These are phyloP conservation scores for Podarcis raffonei DNA, from an alignment of 2,113 vertebrate genomes.

Conservation along the genomic window DNA sequence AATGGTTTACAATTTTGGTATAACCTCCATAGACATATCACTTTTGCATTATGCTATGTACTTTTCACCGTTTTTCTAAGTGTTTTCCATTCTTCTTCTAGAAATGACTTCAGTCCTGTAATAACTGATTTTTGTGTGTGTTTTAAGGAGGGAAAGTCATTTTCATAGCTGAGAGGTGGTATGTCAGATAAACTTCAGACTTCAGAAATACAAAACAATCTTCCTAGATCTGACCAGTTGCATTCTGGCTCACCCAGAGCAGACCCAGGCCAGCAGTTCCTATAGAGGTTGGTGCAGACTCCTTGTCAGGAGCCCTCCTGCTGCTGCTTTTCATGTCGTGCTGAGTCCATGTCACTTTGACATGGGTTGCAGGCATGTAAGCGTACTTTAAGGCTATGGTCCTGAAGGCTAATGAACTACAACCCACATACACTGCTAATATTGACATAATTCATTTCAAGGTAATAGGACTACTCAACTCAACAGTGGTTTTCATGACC, in stretches of 20 bases:
- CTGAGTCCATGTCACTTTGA: not conserved
- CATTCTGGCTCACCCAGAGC: not conserved
- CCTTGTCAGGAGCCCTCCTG: not conserved
- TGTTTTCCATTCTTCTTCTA: not conserved
- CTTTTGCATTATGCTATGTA: not conserved
- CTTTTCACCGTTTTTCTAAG: not conserved
- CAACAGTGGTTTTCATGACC: slow-evolving; percentile 7
- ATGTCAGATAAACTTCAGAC: not conserved
- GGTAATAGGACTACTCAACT: not conserved
- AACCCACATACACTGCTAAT: not conserved
- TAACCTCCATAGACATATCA: not conserved
- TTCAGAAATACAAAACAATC: not conserved
- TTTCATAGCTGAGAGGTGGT: not conserved
- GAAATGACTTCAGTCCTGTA: not conserved
- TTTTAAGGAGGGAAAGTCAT: not conserved
- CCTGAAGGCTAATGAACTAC: not conserved
- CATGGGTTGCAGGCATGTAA: not conserved
- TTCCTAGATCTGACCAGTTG: not conserved
- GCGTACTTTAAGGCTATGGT: not conserved
- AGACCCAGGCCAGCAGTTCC: not conserved
- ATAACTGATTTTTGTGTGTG: not conserved
- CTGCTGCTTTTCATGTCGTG: not conserved
- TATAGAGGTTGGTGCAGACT: not conserved
- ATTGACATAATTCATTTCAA: not conserved
- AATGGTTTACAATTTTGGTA: not conserved